Evolutionary conservation across 2,888 invertebrate genomes (phyloP).

Genomic region (Trisateles emortualis): DNA sequence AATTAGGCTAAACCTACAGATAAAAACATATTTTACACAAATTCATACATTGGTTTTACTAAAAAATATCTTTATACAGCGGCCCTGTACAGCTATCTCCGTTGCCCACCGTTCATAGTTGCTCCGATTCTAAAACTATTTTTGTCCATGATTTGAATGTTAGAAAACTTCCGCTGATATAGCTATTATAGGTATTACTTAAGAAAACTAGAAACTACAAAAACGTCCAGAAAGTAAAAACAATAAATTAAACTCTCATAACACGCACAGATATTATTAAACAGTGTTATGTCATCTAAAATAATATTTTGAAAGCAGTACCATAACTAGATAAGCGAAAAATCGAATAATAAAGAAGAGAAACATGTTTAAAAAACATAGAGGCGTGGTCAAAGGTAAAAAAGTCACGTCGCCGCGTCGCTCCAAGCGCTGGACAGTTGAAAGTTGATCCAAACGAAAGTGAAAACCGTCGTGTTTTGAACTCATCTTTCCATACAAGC

Average conservation of each 20-base stretch:
- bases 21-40: too few relatives aligned
- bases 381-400: constrained; percentile 59
- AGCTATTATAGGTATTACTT: too few relatives aligned
- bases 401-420: constrained; percentile 47
- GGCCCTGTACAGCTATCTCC: too few relatives aligned
- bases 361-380: constrained; percentile 66
- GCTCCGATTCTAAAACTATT: too few relatives aligned
- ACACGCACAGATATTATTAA: constrained; percentile 20
- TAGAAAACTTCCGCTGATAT: too few relatives aligned
- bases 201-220: not conserved
- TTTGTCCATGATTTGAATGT: too few relatives aligned
- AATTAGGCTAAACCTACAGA: too few relatives aligned
- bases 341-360: constrained; percentile 42
- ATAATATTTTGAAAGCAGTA: constrained; percentile 46
- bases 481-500: constrained; percentile 58
- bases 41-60: too few relatives aligned
- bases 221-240: not conserved
- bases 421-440: constrained; percentile 51
- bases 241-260: not conserved
- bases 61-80: too few relatives aligned
- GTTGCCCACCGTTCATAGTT: too few relatives aligned
- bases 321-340: constrained; percentile 37
- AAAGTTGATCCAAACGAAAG: constrained; percentile 78
- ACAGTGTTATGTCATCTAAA: constrained; percentile 36
- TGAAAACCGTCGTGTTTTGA: constrained; percentile 70